Conservation (phyloP, 2,888 invertebrate genomes). For the Himalopsyche japonica region DNA sequence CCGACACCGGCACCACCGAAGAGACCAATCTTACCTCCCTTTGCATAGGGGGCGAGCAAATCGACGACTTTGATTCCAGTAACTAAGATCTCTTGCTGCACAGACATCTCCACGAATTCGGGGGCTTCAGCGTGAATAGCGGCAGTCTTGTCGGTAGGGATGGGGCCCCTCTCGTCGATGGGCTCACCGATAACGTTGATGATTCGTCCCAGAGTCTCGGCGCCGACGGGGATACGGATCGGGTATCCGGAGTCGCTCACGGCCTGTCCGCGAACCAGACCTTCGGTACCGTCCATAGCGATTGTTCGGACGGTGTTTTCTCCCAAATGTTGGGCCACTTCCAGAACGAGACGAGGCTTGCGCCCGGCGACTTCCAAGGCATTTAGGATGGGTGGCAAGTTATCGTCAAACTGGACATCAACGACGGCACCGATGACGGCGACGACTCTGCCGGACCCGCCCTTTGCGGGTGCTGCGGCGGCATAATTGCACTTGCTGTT, state of each 20-base stretch:
- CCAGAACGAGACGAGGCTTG: conserved; percentile 75
- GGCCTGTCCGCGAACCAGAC: conserved; percentile 82
- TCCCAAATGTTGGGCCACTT: conserved; percentile 92
- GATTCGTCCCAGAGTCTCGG: conserved; percentile 87
- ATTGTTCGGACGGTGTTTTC: conserved; percentile 89
- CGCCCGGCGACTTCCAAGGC: conserved; percentile 91
- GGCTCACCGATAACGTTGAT: conserved; percentile 90
- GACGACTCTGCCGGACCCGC: conserved; percentile 66
- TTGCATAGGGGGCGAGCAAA: conserved; percentile 88
- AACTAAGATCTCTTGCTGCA: conserved; percentile 86
- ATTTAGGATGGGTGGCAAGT: conserved; percentile 91
- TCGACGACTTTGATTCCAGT: conserved; percentile 96
- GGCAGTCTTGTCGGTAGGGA: conserved; percentile 74
- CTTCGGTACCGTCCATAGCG: conserved; percentile 94
- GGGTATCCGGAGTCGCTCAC: conserved; percentile 84
- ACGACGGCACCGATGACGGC: conserved; percentile 95
- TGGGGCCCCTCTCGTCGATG: conserved; percentile 90
- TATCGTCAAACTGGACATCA: conserved; percentile 94
- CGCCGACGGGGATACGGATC: conserved; percentile 91
- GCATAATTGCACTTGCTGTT: conserved; percentile 35
- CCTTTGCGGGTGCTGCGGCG: conserved; percentile 30
- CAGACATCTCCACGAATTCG: conserved; percentile 89
- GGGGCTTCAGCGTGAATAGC: conserved; percentile 91
- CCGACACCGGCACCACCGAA: conserved; percentile 96
- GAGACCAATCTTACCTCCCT: conserved; percentile 93